These are phyloP conservation scores for Virgularia gustaviana DNA, from an alignment of 92 coral and sea anemone genomes.

Conservation along the genomic window DNA sequence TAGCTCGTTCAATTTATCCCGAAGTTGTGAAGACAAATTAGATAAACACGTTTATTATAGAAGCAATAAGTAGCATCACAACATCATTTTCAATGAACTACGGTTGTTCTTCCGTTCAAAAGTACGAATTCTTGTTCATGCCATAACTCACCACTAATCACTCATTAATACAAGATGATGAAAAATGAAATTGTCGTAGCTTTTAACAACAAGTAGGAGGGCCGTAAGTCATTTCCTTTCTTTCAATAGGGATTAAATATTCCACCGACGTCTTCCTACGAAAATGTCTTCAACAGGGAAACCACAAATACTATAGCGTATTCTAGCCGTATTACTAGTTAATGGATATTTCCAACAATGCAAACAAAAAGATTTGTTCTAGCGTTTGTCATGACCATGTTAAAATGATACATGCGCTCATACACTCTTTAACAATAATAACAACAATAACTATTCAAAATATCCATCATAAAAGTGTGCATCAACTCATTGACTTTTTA, in stretches of 20 bases:
- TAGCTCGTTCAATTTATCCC: background rate
- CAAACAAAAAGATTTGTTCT: no score
- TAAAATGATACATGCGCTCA: no score
- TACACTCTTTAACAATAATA: no score
- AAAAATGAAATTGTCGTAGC: background rate
- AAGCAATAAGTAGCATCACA: background rate
- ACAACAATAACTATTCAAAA: no score
- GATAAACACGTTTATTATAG: background rate
- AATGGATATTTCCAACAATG: no score
- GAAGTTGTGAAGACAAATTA: background rate
- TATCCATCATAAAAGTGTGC: no score
- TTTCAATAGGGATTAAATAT: background rate
- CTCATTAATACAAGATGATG: slow-evolving; percentile 22
- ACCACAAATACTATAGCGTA: no score
- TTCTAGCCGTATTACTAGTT: no score
- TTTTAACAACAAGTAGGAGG: background rate
- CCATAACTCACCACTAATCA: slow-evolving; percentile 4
- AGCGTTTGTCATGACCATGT: no score
- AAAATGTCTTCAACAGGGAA: background rate
- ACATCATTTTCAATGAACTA: background rate
- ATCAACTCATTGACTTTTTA: no score
- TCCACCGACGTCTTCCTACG: background rate
- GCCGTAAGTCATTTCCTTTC: background rate
- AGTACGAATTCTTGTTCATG: background rate
- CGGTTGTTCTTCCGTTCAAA: background rate